These are phyloP conservation scores for Hylaeus volcanicus DNA, from an alignment of 1,140 invertebrate genomes.

Conservation along the genomic window DNA sequence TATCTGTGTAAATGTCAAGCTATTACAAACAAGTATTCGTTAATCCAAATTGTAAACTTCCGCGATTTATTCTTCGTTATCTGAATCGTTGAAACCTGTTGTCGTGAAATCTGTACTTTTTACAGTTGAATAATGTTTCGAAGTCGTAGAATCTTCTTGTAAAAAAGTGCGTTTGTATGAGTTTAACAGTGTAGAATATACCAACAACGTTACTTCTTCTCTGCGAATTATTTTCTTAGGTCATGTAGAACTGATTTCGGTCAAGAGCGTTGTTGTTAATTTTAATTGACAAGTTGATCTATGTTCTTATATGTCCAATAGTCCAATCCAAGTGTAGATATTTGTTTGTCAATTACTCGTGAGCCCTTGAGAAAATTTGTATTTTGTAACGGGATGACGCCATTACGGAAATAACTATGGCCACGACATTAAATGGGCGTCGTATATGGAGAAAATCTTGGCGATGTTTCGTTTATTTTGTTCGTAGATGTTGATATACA, in stretches of 20 bases:
- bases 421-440: constrained; percentile 46
- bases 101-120: neutral
- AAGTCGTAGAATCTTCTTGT: neutral
- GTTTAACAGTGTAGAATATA: neutral
- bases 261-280: neutral
- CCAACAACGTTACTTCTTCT: neutral
- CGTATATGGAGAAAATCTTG: constrained; percentile 47
- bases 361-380: constrained; percentile 22
- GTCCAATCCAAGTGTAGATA: neutral
- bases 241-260: constrained; percentile 21
- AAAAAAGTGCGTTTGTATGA: no score
- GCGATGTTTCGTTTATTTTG: constrained; percentile 26
- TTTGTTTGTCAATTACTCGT: neutral
- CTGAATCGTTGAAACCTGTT: neutral
- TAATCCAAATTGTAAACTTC: neutral
- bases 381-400: constrained; percentile 53
- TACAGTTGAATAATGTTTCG: neutral
- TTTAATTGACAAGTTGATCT: neutral
- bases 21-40: neutral
- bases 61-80: neutral
- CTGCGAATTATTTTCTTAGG: neutral
- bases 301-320: neutral
- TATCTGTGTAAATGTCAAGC: neutral
- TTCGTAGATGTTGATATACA: no score
- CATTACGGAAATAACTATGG: constrained; percentile 58